phyloP scores from a whole-genome alignment of 2,888 invertebrate genomes.

The Drosophila nigricruria region DNA sequence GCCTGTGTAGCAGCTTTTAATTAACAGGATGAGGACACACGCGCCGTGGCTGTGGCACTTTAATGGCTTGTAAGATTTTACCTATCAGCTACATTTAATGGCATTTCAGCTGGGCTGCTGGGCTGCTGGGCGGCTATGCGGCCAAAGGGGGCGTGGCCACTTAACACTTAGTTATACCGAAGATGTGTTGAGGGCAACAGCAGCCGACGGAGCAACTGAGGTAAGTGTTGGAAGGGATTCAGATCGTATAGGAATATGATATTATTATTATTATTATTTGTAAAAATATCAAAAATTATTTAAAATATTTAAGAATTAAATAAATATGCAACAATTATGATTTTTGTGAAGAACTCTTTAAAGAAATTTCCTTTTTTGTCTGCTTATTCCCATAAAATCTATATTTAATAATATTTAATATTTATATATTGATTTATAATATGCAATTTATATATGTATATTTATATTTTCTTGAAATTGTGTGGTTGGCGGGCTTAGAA shows the following conservation, averaged over 20 bases:
- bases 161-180: slow-evolving; percentile 44
- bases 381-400: too few relatives aligned
- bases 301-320: not conserved
- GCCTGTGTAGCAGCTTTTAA: slow-evolving; percentile 63
- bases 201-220: not conserved
- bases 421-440: too few relatives aligned
- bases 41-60: slow-evolving; percentile 45
- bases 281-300: not conserved
- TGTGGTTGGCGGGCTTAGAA: not conserved
- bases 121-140: slow-evolving; percentile 18
- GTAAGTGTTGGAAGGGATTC: not conserved
- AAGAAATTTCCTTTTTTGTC: not conserved
- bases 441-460: not conserved
- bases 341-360: too few relatives aligned
- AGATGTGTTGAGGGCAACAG: not conserved
- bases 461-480: not conserved
- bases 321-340: too few relatives aligned
- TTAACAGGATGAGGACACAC: slow-evolving; percentile 72
- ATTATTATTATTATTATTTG: too few relatives aligned
- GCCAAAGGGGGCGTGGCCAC: slow-evolving; percentile 45
- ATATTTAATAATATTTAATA: too few relatives aligned
- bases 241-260: not conserved
- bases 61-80: slow-evolving; percentile 76
- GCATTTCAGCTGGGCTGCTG: not conserved
- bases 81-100: slow-evolving; percentile 42